Evolutionary conservation across 2,797 vertebrate species (phyloP), one percentile per base, ranked within the genome.

Genomic region (Carapus acus): DNA sequence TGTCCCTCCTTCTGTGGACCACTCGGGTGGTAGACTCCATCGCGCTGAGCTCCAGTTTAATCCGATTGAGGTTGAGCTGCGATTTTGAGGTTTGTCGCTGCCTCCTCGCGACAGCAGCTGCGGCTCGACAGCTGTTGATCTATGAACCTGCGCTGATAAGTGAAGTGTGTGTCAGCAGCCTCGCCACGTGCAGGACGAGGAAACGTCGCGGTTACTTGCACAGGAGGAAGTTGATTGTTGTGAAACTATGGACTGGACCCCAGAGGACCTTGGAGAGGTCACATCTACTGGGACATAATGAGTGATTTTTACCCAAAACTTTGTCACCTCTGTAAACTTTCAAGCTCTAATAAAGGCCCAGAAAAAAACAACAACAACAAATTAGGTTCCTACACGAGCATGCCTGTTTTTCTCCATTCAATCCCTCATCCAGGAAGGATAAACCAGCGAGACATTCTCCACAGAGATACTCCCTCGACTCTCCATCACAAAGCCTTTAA

Each of bases 401-500:
- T n/a, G n/a, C n/a, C 48, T 24, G 44, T 34, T 27, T 27, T 9
- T 27, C 24, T 27, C 24, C 4, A 39, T 70, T 61, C 55, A 75
- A 78, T 76, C 39, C 19, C 47, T 80, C 73, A 69, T 67, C 53
- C 54, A 46, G 24, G 47, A 63, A 43, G 24, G 9, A 27, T 51
- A 65, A 54, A 40, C 53, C 9, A 29, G 47, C 39, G 71, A 65
- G 62, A 59, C 1, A 1, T 29, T 51, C 68, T 68, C 58, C 21
- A 39, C 50, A 72, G 65, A 49, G 41, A 14, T 65, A 21, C 34
- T 36, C 48, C 16, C 36, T 13, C 43, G 41, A 46, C 65, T 63
- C 41, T 84, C 65, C 62, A 81, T 81, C 76, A 78, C 1, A 4
- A 39, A 59, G 73, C 49, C 62, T 31, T 54, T 81, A 84, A 81